Conservation (phyloP, 2,797 vertebrate genomes). For the Atherinosoma microstoma region DNA sequence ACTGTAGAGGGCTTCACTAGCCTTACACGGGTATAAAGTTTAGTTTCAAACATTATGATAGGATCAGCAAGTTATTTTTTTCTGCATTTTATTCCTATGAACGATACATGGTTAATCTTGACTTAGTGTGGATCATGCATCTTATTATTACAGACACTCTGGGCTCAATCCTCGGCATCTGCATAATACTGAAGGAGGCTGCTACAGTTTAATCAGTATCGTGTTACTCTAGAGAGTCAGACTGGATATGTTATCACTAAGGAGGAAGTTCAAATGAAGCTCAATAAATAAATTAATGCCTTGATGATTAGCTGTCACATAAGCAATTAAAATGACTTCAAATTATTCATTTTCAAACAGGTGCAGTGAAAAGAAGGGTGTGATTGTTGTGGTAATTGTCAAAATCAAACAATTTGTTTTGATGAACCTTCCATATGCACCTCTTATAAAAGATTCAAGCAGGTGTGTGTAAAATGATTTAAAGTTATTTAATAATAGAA, state of each 20-base stretch:
- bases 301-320: conserved; percentile 86
- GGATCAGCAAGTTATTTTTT: conserved; percentile 72
- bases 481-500: conserved; percentile 75
- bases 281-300: conserved; percentile 86
- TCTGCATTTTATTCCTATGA: conserved; percentile 48
- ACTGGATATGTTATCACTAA: conserved; percentile 85
- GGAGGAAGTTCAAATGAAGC: conserved; percentile 86
- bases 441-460: conserved; percentile 75
- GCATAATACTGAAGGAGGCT: conserved; percentile 82
- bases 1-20: conserved; percentile 8
- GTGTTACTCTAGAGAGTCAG: conserved; percentile 82
- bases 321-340: conserved; percentile 86
- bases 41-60: conserved; percentile 35
- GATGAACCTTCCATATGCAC: conserved; percentile 78
- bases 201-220: conserved; percentile 86
- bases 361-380: conserved; percentile 74
- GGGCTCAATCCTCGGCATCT: conserved; percentile 77
- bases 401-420: conserved; percentile 83
- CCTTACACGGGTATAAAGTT: conserved; percentile 33
- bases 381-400: conserved; percentile 81
- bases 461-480: conserved; percentile 67
- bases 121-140: conserved; percentile 74
- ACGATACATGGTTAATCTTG: conserved; percentile 62
- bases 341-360: conserved; percentile 84
- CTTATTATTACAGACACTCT: conserved; percentile 77